Evolutionary conservation across 2,113 vertebrate species (phyloP).

Genomic region (Megaceryle maxima): DNA sequence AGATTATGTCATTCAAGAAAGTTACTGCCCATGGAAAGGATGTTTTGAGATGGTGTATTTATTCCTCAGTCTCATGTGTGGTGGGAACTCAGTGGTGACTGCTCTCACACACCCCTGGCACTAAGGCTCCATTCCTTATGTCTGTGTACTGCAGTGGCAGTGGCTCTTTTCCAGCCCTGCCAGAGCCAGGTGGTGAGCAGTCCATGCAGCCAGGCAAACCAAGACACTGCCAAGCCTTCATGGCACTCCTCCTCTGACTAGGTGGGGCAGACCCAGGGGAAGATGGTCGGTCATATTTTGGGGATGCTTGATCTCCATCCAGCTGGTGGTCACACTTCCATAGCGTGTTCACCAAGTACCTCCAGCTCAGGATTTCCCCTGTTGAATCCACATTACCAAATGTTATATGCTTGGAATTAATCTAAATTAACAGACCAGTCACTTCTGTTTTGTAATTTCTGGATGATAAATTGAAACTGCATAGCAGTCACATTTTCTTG

Average conservation of each 20-base stretch:
- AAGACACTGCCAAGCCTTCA: rapidly evolving
- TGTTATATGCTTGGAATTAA: not conserved
- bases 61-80: not conserved
- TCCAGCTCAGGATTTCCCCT: not conserved
- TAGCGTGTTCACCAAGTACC: rapidly evolving
- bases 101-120: not conserved
- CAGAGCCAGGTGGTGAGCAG: rapidly evolving
- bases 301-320: not conserved
- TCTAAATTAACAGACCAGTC: not conserved
- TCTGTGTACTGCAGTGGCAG: not conserved
- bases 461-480: not conserved
- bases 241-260: rapidly evolving
- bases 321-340: not conserved
- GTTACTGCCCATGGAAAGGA: not conserved
- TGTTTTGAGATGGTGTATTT: not conserved
- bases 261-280: not conserved
- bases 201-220: not conserved
- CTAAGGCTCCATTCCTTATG: rapidly evolving
- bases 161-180: not conserved
- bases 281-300: not conserved
- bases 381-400: not conserved
- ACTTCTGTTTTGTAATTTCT: not conserved
- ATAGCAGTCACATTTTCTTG: not conserved
- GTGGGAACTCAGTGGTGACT: rapidly evolving
- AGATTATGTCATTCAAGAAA: not conserved